Evolutionary conservation across 2,113 vertebrate species (phyloP), one percentile per base, ranked within the genome.

Genomic region (Pituophis catenifer): DNA sequence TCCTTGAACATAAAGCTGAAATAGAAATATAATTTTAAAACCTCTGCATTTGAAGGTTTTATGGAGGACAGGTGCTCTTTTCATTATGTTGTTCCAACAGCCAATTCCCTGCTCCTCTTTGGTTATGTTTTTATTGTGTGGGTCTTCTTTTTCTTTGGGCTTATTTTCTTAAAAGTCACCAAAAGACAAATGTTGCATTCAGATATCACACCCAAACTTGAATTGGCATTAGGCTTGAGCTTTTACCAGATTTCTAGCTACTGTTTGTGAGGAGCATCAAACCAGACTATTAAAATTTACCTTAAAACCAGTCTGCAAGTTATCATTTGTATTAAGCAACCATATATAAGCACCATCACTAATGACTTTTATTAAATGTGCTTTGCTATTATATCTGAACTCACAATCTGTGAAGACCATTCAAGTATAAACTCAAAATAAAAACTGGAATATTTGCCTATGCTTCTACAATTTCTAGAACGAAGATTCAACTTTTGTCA

Each of bases 1-100:
- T 92, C 93, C 55, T 90, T 90, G 88, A 92, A 88, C 91, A 94
- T 92, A 94, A 94, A 94, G 89, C 88, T 86, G 81, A 92, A 92
- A 87, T 90, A 92, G 91, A 92, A 92, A 90, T 94, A 94, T 92
- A 89, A 92, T 92, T 94, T 92, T 90, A 92, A 94, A 92, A 94
- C 81, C 81, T 88, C 81, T 75, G 19, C 81, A 90, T 75, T 87
- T 89, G 91, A 92, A 92, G 91, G 58, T 92, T 94, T 94, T 94
- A 94, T 94, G 88, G 38, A 90, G 85, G 81, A 88, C 59, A 50
- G 93, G 75, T 50, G 89, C 53, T 86, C 91, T 92, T 92, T 94
- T 90, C 93, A 92, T 92, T 94, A 94, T 26, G 38, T 65, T 70
- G 75, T 44, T 55, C 48, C 58, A 65, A 90, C 24, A 70, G 91